These are phyloP conservation scores for Prionailurus viverrinus DNA, from an alignment of 2,113 vertebrate genomes.

Conservation along the genomic window DNA sequence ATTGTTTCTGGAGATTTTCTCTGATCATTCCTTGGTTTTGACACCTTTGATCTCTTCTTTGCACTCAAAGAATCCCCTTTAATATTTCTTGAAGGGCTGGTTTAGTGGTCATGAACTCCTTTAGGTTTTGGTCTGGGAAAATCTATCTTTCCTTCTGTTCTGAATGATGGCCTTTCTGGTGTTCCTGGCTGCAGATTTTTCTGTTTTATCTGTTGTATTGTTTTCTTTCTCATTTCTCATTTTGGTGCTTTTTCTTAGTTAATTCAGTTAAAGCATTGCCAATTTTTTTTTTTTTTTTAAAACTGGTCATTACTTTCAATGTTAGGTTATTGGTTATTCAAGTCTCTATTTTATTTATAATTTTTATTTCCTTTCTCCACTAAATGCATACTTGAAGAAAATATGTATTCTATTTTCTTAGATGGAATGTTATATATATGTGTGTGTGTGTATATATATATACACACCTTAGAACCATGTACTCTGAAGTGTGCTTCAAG, in stretches of 20 bases:
- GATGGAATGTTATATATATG: background rate
- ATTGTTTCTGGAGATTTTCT: background rate
- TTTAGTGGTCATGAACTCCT: background rate
- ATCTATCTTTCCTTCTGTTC: background rate
- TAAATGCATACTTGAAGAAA: background rate
- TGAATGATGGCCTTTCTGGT: background rate
- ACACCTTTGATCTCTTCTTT: background rate
- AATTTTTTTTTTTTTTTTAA: background rate
- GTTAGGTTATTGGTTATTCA: background rate
- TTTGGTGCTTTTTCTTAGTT: background rate
- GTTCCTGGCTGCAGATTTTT: background rate
- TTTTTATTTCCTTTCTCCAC: background rate
- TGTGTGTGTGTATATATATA: background rate
- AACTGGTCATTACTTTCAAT: background rate
- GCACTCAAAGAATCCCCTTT: background rate
- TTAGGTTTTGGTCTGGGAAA: background rate
- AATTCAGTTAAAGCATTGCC: background rate
- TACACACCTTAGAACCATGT: background rate
- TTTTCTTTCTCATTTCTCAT: background rate
- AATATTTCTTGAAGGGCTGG: background rate
- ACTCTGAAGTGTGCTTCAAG: background rate
- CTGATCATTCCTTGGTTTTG: background rate
- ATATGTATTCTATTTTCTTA: background rate
- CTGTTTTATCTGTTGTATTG: background rate
- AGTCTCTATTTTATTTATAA: background rate